Conservation (phyloP, 2,113 vertebrate genomes). For the Oryzias curvinotus region DNA sequence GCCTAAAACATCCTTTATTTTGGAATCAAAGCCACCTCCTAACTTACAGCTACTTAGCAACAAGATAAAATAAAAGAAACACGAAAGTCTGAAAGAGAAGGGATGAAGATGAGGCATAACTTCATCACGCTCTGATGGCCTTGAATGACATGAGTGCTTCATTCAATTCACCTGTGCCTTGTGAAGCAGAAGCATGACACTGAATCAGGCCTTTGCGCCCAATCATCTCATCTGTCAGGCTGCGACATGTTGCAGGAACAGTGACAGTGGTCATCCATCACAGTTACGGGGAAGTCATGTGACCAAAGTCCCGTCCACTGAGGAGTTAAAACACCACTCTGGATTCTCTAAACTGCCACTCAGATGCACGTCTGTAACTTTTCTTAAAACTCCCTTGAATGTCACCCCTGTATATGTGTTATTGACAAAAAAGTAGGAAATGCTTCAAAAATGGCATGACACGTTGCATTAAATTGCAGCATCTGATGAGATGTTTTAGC, state of each 20-base stretch:
- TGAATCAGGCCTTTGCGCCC: constrained; percentile 27
- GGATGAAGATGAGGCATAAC: neutral
- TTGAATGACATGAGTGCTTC: constrained; percentile 23
- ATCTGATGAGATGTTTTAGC: too few species aligned
- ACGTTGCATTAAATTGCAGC: too few species aligned
- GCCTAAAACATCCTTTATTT: too few species aligned
- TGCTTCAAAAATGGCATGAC: too few species aligned
- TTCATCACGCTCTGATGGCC: constrained; percentile 19
- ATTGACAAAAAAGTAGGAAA: too few species aligned
- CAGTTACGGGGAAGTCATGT: constrained; percentile 12
- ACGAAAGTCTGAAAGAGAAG: constrained; percentile 8
- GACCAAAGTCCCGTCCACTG: constrained; percentile 6
- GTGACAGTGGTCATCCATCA: constrained; percentile 52
- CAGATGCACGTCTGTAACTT: constrained; percentile 25
- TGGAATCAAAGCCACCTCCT: neutral
- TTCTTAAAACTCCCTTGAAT: too few species aligned
- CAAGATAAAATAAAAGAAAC: constrained; percentile 12
- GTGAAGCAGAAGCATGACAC: constrained; percentile 44
- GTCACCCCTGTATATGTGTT: too few species aligned
- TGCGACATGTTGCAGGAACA: constrained; percentile 20
- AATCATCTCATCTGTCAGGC: constrained; percentile 49
- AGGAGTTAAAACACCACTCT: constrained; percentile 14
- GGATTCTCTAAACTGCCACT: constrained; percentile 13
- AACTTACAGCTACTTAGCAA: constrained; percentile 13
- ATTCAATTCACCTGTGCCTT: constrained; percentile 29